Evolutionary conservation across 2,113 vertebrate species (phyloP).

Genomic region (Cygnus atratus): DNA sequence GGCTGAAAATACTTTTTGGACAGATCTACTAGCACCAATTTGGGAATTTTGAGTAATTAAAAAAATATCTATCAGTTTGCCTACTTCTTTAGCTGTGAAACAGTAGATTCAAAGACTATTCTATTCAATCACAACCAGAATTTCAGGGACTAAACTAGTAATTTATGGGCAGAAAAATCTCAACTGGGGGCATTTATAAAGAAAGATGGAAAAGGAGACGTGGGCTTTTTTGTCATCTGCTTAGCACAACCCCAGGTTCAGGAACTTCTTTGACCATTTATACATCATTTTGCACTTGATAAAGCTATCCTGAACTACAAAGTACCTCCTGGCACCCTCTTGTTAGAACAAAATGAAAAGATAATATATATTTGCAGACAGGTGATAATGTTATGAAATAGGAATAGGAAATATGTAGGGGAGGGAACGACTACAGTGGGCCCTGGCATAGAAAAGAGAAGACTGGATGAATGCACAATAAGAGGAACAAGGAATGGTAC

Average conservation of each 20-base stretch:
- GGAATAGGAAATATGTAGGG: not conserved
- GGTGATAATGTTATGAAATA: not conserved
- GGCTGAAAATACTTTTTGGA: not conserved
- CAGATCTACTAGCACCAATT: not conserved
- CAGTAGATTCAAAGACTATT: not conserved
- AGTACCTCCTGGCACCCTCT: not conserved
- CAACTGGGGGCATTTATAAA: not conserved
- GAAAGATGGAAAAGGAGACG: not conserved
- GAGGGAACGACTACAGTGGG: not conserved
- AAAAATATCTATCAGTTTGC: not conserved
- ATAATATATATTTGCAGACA: not conserved
- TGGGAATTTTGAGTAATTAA: not conserved
- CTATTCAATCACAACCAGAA: not conserved
- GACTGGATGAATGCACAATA: not conserved
- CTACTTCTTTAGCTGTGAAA: not conserved
- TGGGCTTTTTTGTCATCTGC: not conserved
- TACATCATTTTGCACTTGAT: not conserved
- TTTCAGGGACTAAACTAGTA: not conserved
- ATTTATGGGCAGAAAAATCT: not conserved
- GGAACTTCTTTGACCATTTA: not conserved
- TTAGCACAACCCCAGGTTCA: not conserved
- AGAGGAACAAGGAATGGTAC: not conserved
- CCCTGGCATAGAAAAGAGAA: not conserved
- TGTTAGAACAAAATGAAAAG: not conserved
- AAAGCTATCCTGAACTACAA: not conserved